Evolutionary conservation across 2,113 vertebrate genomes (phyloP).

Genomic region (Hydrolagus affinis): DNA sequence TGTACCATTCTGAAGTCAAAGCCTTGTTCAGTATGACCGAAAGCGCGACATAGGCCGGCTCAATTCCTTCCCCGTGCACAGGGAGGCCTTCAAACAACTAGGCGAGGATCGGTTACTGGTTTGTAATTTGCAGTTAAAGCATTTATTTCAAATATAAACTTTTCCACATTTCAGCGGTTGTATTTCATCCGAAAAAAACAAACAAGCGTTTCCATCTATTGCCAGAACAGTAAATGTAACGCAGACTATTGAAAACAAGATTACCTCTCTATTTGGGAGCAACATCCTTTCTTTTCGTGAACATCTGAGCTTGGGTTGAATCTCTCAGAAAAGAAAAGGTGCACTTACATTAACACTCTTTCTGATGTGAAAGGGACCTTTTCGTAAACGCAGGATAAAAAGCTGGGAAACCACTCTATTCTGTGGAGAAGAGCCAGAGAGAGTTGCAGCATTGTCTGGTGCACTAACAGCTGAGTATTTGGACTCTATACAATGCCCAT

Average conservation of each 20-base stretch:
- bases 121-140: background rate
- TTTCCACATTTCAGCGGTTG: background rate
- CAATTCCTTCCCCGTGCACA: background rate
- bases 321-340: background rate
- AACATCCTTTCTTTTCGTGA: background rate
- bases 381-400: background rate
- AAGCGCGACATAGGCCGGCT: background rate
- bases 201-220: background rate
- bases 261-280: background rate
- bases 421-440: background rate
- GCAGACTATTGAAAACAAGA: background rate
- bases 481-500: background rate
- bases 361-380: background rate
- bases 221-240: slow-evolving; percentile 5
- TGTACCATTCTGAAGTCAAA: background rate
- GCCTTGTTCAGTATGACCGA: background rate
- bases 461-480: background rate
- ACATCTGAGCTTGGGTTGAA: background rate
- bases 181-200: background rate
- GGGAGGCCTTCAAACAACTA: background rate
- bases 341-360: background rate
- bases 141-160: background rate
- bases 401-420: background rate
- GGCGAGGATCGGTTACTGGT: background rate
- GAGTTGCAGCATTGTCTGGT: background rate